phyloP scores from a whole-genome alignment of 2,888 invertebrate genomes.

The Eupithecia inturbata region DNA sequence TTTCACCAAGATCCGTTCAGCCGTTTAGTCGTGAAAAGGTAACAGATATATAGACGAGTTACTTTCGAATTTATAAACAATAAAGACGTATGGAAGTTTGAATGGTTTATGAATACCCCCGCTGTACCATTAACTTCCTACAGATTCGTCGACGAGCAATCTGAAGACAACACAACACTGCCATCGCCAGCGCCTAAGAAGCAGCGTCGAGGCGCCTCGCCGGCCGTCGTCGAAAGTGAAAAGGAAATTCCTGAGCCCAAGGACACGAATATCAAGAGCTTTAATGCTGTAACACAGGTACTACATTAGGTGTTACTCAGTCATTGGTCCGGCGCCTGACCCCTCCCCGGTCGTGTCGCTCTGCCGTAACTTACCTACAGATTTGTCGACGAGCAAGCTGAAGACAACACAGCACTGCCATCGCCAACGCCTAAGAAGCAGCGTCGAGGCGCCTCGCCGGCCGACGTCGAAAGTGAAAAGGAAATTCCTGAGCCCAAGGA shows the following conservation, averaged over 20 bases:
- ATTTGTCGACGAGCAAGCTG: constrained; percentile 79
- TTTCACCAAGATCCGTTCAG: too few relatives aligned
- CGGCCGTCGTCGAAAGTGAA: constrained; percentile 50
- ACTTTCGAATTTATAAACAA: too few relatives aligned
- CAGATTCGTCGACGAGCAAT: constrained; percentile 80
- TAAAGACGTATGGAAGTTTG: too few relatives aligned
- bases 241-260: constrained; percentile 46
- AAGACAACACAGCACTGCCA: constrained; percentile 68
- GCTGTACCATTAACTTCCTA: too few relatives aligned
- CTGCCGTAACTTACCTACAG: too few relatives aligned
- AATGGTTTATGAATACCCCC: too few relatives aligned
- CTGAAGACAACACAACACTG: constrained; percentile 69
- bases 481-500: constrained; percentile 50
- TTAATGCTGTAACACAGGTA: constrained; percentile 69
- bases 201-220: constrained; percentile 64
- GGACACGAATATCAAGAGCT: constrained; percentile 63
- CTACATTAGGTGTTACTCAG: too few relatives aligned
- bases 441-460: constrained; percentile 63
- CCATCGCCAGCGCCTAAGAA: constrained; percentile 73
- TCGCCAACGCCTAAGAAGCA: constrained; percentile 72
- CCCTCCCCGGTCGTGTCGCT: too few relatives aligned
- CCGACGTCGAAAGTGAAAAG: constrained; percentile 47
- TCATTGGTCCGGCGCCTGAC: too few relatives aligned
- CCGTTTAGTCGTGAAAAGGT: too few relatives aligned
- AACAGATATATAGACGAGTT: too few relatives aligned